Evolutionary conservation across 2,888 invertebrate species (phyloP).

Genomic region (Nephrotoma flavescens): DNA sequence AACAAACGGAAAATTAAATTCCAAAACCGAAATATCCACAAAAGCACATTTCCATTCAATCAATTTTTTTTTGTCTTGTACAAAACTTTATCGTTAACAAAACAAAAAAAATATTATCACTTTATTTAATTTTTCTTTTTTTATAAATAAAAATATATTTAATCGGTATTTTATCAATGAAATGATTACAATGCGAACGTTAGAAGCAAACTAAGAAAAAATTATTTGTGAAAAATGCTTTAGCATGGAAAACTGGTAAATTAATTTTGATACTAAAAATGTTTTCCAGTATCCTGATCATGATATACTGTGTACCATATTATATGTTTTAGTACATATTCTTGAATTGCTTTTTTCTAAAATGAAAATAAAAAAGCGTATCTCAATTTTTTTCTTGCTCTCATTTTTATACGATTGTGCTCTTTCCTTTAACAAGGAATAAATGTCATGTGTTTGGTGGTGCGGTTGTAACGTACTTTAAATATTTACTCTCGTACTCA

Average conservation of each 20-base stretch:
- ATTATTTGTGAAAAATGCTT: not conserved
- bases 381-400: not conserved
- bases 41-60: not conserved
- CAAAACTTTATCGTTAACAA: not conserved
- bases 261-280: not conserved
- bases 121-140: not conserved
- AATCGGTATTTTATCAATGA: not conserved
- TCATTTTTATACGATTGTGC: not conserved
- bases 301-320: not conserved
- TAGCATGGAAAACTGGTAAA: not conserved
- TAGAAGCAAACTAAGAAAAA: not conserved
- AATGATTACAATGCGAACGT: not conserved
- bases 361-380: not conserved
- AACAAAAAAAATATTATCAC: not conserved
- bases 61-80: not conserved
- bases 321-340: not conserved
- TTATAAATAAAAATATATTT: not conserved
- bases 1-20: not conserved
- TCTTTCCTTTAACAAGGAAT: not conserved
- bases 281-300: not conserved
- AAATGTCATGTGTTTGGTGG: not conserved
- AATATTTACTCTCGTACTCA: not conserved
- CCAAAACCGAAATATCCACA: not conserved
- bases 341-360: not conserved
- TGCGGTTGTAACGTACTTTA: not conserved